Base-by-base conservation (phyloP, 2,797 vertebrate species). In the Anolis apletophallus region DNA sequence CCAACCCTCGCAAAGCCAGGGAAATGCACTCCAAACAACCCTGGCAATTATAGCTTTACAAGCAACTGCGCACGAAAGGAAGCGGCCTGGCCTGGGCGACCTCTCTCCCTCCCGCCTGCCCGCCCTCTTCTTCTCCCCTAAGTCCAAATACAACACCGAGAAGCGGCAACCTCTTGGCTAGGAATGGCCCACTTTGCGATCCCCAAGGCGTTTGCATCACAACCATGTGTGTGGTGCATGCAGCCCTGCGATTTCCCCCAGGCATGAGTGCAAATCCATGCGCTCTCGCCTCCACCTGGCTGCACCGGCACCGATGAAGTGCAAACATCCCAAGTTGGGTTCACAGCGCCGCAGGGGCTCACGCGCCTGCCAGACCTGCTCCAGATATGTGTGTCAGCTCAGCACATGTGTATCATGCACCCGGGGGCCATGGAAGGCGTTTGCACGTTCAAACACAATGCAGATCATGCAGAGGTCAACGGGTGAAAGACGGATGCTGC, bases 1-100 rank as follows among this genome's bases (percentile, higher is more conserved):
- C n/a, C 57, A 71, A 75, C n/a, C 57, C 78, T 81, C 40, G 46
- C 54, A 81, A 74, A 73, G 77, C 52, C n/a, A n/a, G 34, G 74
- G 75, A 21, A 64, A 74, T 26, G 26, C 16, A 59, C 71, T 32
- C 36, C 7, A n/a, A 36, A 11, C 64, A 52, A 32, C 84, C 34
- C 36, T 0, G 46, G 78, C 26, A 54, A 75, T 67, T 64, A 32
- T 29, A 29, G 13, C 54, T 85, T 81, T 86, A 86, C 54, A 26
- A 52, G 69, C 29, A 21, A 6, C 46, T 46, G 3, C 17, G 40
- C 69, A 34, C 2, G 40, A 80, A 36, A 86, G 69, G 77, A 86
- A 80, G 54, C 71, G 12, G 69, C 78, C 54, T 17, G 40, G 26
- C 32, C 52, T 13, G 11, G 13, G 0, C n/a, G 68, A 85, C 77